Evolutionary conservation across 2,888 invertebrate species (phyloP).

Genomic region (Platycnemis pennipes): DNA sequence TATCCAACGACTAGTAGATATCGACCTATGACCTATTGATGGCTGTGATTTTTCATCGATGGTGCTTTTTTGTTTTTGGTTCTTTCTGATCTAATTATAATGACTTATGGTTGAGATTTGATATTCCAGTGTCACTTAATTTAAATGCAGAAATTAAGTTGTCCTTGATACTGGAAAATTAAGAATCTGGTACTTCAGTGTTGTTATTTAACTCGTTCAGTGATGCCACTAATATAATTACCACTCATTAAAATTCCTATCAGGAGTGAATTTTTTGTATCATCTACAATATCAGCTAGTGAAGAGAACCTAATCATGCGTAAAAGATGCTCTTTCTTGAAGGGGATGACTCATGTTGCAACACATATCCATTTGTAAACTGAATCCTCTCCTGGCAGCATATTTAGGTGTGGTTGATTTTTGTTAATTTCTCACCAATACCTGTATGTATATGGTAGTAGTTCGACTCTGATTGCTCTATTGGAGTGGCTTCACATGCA

Average conservation of each 20-base stretch:
- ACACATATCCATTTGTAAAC: too few relatives aligned
- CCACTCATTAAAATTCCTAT: not conserved
- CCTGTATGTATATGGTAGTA: too few relatives aligned
- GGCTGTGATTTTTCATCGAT: slow-evolving; percentile 49
- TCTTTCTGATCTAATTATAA: not conserved
- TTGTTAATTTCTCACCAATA: too few relatives aligned
- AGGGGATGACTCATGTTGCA: too few relatives aligned
- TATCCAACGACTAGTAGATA: slow-evolving; percentile 17
- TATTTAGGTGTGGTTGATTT: too few relatives aligned
- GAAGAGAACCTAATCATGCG: too few relatives aligned
- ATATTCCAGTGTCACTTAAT: not conserved
- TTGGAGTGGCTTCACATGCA: too few relatives aligned
- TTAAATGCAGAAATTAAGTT: not conserved
- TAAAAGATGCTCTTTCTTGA: too few relatives aligned
- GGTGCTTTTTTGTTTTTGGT: slow-evolving; percentile 49
- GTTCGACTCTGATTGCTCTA: too few relatives aligned
- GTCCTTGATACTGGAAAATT: not conserved
- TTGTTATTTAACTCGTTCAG: not conserved
- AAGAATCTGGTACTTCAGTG: not conserved
- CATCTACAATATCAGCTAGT: not conserved
- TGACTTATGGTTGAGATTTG: not conserved
- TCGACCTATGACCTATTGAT: not conserved
- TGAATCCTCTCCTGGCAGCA: too few relatives aligned
- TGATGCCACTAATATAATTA: not conserved
- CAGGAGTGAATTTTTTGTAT: not conserved